Evolutionary conservation across 2,797 vertebrate genomes (phyloP), one percentile per base, ranked within the genome.

Genomic region (Coreius guichenoti): DNA sequence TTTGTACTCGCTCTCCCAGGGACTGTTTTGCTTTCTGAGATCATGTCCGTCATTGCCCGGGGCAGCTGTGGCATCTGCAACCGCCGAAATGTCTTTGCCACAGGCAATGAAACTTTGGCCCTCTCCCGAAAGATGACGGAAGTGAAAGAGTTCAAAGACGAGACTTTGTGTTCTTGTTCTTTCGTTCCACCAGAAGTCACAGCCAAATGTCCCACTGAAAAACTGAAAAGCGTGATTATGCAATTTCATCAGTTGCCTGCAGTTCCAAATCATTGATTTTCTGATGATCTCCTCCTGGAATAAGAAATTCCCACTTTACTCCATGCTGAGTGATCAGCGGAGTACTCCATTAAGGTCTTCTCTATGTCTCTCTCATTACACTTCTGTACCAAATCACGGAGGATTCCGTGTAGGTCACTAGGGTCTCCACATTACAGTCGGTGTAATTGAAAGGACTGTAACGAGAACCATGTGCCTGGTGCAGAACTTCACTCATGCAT

Each of bases 51-150:
- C 83, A 85, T 89, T 91, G 88, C 92, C 88, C 39, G 58, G 61
- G 89, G 92, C 90, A 88, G 88, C 83, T 29, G 47, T 67, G 70
- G 82, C 87, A 88, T 78, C 83, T 82, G 4, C 74, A 72, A 75
- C 75, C 72, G 84, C 80, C 73, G 68, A 68, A 90, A 87, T 82
- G 89, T 83, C 88, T 87, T 89, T 86, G 92, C 92, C 90, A 81
- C 80, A 83, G 88, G 91, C 88, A 33, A 88, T 79, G 56, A 88
- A 90, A 85, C 86, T 78, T 92, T 90, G 87, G 81, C 86, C 88
- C 84, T 89, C 36, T 90, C 82, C 73, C 12, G 13, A 80, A 83
- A 82, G 80, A 80, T 49, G 47, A 70, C 47, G 39, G 7, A 61
- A 79, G 58, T 36, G 49, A 76, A 69, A 77, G 49, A 51, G 43